Evolutionary conservation across 2,113 vertebrate species (phyloP).

Genomic region (Peucedramus taeniatus): DNA sequence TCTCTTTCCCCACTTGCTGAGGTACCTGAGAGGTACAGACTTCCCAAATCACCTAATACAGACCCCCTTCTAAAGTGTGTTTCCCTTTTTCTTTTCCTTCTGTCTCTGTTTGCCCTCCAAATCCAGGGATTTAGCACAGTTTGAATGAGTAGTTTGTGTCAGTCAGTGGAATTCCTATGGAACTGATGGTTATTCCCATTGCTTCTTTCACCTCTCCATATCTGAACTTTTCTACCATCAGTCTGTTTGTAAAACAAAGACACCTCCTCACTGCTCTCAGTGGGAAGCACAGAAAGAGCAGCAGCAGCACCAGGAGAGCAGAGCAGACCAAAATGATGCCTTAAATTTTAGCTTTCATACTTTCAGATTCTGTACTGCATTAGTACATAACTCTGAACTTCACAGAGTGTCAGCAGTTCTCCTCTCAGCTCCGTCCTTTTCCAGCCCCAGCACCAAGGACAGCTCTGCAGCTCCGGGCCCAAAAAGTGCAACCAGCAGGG

Average conservation of each 20-base stretch:
- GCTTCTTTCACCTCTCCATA: not conserved
- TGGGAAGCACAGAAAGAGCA: not conserved
- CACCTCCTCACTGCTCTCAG: not conserved
- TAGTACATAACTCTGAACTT: fast-evolving
- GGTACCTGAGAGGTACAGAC: not conserved
- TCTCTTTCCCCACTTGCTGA: not conserved
- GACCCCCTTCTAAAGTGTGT: not conserved
- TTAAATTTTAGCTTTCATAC: fast-evolving
- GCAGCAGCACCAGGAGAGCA: not conserved
- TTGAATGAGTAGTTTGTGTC: not conserved
- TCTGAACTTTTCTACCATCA: not conserved
- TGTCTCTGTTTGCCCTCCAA: not conserved
- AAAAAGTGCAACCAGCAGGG: not conserved
- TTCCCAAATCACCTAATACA: not conserved
- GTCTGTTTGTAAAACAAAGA: too few species aligned
- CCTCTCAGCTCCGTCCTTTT: not conserved
- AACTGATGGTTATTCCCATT: not conserved
- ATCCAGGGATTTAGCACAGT: not conserved
- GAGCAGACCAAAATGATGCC: not conserved
- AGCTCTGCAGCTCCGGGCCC: not conserved
- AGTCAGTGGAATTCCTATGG: not conserved
- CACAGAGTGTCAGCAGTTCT: not conserved
- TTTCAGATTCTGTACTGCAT: not conserved
- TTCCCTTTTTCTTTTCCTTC: not conserved
- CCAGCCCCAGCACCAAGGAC: not conserved